Evolutionary conservation across 2,113 vertebrate genomes (phyloP).

Genomic region (Diadophis punctatus): DNA sequence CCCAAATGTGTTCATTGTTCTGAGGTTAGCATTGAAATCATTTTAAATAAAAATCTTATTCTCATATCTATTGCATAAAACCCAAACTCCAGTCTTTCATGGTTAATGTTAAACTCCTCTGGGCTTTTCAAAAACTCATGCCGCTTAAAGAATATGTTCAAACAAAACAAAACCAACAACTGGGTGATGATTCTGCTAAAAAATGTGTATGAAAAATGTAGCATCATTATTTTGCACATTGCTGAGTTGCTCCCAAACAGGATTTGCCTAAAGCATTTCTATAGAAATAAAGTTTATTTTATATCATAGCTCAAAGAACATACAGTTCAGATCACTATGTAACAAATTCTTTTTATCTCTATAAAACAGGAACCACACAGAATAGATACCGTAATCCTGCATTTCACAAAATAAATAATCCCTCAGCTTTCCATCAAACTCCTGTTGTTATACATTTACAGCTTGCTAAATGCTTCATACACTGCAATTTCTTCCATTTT

Average conservation of each 20-base stretch:
- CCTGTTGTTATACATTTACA: not conserved
- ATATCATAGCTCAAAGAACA: not conserved
- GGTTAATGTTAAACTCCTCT: constrained; percentile 28
- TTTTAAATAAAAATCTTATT: constrained; percentile 43
- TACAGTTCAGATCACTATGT: not conserved
- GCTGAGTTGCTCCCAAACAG: not conserved
- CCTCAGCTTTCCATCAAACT: not conserved
- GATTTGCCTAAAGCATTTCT: not conserved
- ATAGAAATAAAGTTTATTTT: not conserved
- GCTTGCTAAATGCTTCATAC: not conserved
- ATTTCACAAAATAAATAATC: not conserved
- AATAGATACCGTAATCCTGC: not conserved
- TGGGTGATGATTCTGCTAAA: not conserved
- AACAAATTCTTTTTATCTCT: constrained; percentile 2
- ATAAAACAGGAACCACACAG: not conserved
- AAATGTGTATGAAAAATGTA: not conserved
- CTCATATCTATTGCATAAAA: constrained; percentile 21
- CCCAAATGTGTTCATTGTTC: constrained; percentile 48
- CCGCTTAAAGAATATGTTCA: not conserved
- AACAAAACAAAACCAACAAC: not conserved
- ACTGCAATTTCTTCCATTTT: not conserved
- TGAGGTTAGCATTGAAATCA: constrained; percentile 28
- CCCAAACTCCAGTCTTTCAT: constrained; percentile 4
- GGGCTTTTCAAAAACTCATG: constrained; percentile 1
- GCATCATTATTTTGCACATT: not conserved